Conservation (phyloP, 2,888 invertebrate species). For the Melinopterus prodromus region DNA sequence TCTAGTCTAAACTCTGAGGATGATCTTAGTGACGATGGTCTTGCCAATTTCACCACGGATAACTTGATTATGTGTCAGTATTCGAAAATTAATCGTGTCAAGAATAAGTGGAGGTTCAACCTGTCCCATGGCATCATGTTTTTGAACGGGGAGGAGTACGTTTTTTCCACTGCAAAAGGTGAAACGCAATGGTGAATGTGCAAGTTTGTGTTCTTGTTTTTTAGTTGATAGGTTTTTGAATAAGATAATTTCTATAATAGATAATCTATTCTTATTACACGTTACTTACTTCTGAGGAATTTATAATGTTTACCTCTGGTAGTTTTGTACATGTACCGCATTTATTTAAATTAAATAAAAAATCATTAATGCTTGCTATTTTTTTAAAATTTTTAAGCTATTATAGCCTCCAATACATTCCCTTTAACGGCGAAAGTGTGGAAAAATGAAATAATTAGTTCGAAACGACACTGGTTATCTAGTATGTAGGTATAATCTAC, state of each 20-base stretch:
- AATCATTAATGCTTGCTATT: too few relatives aligned
- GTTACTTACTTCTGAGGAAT: too few relatives aligned
- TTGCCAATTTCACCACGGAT: conserved; percentile 26
- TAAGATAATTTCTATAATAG: not conserved
- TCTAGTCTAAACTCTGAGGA: conserved; percentile 31
- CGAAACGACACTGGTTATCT: too few relatives aligned
- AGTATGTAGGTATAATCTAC: too few relatives aligned
- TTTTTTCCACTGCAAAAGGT: conserved; percentile 30
- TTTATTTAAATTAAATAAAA: too few relatives aligned
- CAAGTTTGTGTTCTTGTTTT: not conserved
- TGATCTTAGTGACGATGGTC: conserved; percentile 25
- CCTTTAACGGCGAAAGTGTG: too few relatives aligned
- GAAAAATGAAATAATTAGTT: too few relatives aligned
- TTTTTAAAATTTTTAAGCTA: too few relatives aligned
- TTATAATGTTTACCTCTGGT: too few relatives aligned
- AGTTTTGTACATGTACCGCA: too few relatives aligned
- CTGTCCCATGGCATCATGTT: conserved; percentile 30
- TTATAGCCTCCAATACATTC: too few relatives aligned
- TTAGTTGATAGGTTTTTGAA: not conserved
- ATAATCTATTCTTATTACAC: not conserved
- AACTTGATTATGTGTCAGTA: conserved; percentile 33
- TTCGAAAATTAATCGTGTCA: conserved; percentile 18
- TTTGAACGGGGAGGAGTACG: conserved; percentile 29
- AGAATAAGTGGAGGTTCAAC: conserved; percentile 31
- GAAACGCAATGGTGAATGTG: conserved; percentile 25